These are phyloP conservation scores for Eulemur mongoz DNA, from an alignment of 2,797 vertebrate genomes.

Conservation along the genomic window DNA sequence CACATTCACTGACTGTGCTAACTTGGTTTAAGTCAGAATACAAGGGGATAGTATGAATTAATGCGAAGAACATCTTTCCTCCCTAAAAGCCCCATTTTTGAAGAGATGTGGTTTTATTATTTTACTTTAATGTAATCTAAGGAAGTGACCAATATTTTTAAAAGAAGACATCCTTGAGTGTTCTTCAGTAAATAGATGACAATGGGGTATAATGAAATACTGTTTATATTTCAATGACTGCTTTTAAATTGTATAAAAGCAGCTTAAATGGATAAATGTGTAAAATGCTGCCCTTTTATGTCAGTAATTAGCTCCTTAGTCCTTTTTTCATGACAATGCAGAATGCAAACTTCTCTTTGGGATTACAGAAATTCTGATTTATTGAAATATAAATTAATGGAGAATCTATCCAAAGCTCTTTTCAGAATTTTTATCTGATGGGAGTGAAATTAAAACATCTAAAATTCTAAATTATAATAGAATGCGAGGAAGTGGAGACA, in stretches of 20 bases:
- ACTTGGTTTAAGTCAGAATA: slow-evolving; percentile 26
- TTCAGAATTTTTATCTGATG: slow-evolving; percentile 23
- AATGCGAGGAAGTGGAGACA: not conserved
- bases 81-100: not conserved
- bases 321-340: not conserved
- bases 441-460: slow-evolving; percentile 37
- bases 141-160: slow-evolving; percentile 44
- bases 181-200: slow-evolving; percentile 56
- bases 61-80: not conserved
- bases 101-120: slow-evolving; percentile 42
- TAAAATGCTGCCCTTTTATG: slow-evolving; percentile 20
- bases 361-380: slow-evolving; percentile 23
- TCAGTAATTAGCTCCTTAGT: not conserved
- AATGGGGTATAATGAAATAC: slow-evolving; percentile 32
- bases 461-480: slow-evolving; percentile 9
- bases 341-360: slow-evolving; percentile 13
- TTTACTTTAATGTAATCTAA: slow-evolving; percentile 38
- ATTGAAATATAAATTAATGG: slow-evolving; percentile 20
- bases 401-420: not conserved
- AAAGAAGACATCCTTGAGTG: slow-evolving; percentile 32
- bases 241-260: slow-evolving; percentile 48
- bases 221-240: slow-evolving; percentile 52
- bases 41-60: not conserved
- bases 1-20: not conserved
- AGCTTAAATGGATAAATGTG: slow-evolving; percentile 38